Percentiles rank a stretch among this genome's conserved stretches.
phyloP scores from a whole-genome alignment of 2,113 vertebrate species.

The Xyliphius kryptos region DNA sequence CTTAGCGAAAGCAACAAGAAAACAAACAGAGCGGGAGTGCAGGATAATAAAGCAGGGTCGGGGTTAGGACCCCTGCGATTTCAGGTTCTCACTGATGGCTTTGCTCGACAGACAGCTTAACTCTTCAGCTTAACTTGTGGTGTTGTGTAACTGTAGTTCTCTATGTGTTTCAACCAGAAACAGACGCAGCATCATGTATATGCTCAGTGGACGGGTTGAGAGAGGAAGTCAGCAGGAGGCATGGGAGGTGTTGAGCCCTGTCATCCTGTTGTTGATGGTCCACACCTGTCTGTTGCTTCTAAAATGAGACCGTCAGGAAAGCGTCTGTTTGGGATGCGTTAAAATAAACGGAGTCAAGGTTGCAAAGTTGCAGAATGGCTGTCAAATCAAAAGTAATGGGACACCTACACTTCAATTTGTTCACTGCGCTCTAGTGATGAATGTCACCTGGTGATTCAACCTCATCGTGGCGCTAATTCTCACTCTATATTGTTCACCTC shows the following conservation, averaged over 20 bases:
- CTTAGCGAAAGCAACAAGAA: constrained; percentile 9
- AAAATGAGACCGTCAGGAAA: constrained; percentile 10
- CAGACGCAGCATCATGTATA: constrained; percentile 3
- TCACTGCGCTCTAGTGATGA: too few species aligned
- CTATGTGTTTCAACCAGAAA: constrained; percentile 23
- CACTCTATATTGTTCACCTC: too few species aligned
- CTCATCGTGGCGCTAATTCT: too few species aligned
- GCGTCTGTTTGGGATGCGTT: constrained; percentile 2
- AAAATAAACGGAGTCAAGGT: constrained; percentile 13
- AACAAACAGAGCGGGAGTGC: constrained; percentile 3
- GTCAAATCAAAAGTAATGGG: neutral
- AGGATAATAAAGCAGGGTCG: constrained; percentile 6
- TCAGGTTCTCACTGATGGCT: constrained; percentile 25
- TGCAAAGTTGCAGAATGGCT: neutral
- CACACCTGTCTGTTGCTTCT: constrained; percentile 61
- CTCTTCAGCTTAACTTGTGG: constrained; percentile 29
- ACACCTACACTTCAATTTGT: too few species aligned
- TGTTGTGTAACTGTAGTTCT: constrained; percentile 37
- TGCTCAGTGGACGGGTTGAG: constrained; percentile 45
- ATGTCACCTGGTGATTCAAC: too few species aligned
- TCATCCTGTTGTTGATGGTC: constrained; percentile 63
- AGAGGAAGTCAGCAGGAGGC: constrained; percentile 58
- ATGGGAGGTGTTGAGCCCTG: constrained; percentile 57
- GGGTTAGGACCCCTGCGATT: constrained; percentile 8
- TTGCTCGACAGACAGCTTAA: constrained; percentile 22